Base-by-base conservation (phyloP, 2,888 invertebrate genomes). In the Drosophila anomalipes region DNA sequence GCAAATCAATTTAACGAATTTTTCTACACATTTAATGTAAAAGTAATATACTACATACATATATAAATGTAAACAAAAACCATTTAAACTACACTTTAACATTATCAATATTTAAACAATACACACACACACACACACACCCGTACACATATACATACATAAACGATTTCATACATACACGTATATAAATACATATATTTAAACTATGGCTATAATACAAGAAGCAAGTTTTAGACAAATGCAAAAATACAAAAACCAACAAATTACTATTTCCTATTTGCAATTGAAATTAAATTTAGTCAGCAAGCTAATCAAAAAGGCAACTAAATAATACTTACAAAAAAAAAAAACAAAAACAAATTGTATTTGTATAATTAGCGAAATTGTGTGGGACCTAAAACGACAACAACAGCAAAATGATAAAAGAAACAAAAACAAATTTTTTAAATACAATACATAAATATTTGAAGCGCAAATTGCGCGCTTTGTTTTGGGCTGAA, bases 1-100 rank as follows among this genome's bases (percentile, higher is more conserved):
- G 86, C 89, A 86, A 90, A 90, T 86, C 86, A 90, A 90, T 89
- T 90, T 83, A 86, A 89, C 86, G 86, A 86, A 86, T 86, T 86
- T 86, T 86, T 86, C 89, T 86, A 86, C 90, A 86, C 87, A 90
- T 86, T 81, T 83, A 89, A 90, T 90, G 83, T 90, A 90, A 86
- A 78, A 74, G 68, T 88, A 89, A 72, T 72, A 63, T 74, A 73
- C 70, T 70, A 64, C 69, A 67, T 66, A 71, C 59, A 71, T 72
- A 51, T 54, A 44, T 77, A 53, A 59, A 57, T 70, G 41, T 69
- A 83, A 74, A 71, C 71, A 65, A 67, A 77, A 68, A 59, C 58
- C 71, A 78, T 71, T 70, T 72, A 67, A 78, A 66, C 59, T 62
- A 71, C 76, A 70, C 67, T 32, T 71, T 61, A 74, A 59, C 70